phyloP scores from a whole-genome alignment of 1,140 invertebrate species.

The Micrasema longulum region DNA sequence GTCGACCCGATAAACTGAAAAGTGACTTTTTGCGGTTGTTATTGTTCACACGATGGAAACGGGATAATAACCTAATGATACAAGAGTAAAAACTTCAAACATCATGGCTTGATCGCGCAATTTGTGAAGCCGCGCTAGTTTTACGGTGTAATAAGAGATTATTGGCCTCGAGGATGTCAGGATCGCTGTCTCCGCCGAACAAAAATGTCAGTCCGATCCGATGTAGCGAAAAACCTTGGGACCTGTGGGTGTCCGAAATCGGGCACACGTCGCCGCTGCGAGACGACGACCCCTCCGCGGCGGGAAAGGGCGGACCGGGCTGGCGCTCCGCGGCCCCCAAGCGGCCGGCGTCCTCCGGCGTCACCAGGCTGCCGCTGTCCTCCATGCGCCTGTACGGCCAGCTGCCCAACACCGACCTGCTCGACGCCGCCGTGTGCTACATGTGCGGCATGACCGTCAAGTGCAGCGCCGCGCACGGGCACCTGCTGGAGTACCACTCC shows the following conservation, averaged over 20 bases:
- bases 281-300: constrained; percentile 63
- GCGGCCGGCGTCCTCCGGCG: constrained; percentile 57
- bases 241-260: constrained; percentile 65
- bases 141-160: constrained; percentile 3
- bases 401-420: constrained; percentile 73
- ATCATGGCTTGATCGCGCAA: constrained; percentile 40
- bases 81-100: constrained; percentile 34
- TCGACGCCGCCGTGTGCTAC: constrained; percentile 74
- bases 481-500: constrained; percentile 63
- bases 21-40: constrained; percentile 45
- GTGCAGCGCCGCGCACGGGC: constrained; percentile 73
- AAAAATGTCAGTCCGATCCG: constrained; percentile 42
- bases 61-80: constrained; percentile 66
- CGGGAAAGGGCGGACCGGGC: constrained; percentile 59
- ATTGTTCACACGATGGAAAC: constrained; percentile 58
- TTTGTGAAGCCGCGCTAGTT: constrained; percentile 6
- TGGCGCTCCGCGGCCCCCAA: constrained; percentile 56
- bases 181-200: constrained; percentile 37
- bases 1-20: constrained; percentile 45
- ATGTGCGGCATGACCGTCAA: constrained; percentile 74
- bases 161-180: constrained; percentile 35
- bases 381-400: constrained; percentile 72
- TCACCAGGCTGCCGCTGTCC: constrained; percentile 61
- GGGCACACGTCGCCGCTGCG: constrained; percentile 63
- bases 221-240: constrained; percentile 68